phyloP scores from a whole-genome alignment of 1,140 invertebrate species.

The Bombus picipes region DNA sequence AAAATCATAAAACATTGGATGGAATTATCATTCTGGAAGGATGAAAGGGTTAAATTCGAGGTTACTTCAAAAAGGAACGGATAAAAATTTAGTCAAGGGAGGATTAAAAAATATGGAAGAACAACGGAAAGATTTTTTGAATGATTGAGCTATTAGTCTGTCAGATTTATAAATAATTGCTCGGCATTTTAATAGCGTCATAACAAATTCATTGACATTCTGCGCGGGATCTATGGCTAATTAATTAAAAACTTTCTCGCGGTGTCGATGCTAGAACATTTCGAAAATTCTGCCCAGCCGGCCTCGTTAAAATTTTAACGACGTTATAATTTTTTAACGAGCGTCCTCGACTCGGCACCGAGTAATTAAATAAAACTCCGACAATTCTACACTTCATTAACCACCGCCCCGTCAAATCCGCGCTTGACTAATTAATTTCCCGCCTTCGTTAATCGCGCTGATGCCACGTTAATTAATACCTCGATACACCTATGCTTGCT shows the following conservation, averaged over 20 bases:
- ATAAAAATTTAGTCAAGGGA: not conserved
- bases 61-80: rapidly evolving
- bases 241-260: slow-evolving; percentile 20
- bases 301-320: slow-evolving; percentile 17
- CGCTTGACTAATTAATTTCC: slow-evolving; percentile 29
- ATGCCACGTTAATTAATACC: slow-evolving; percentile 8
- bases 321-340: slow-evolving; percentile 21
- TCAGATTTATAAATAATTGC: not conserved
- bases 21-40: too few species aligned
- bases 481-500: not conserved
- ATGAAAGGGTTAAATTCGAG: not conserved
- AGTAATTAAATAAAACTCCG: slow-evolving; percentile 26
- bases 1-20: not conserved
- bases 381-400: slow-evolving; percentile 29
- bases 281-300: not conserved
- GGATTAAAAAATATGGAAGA: not conserved
- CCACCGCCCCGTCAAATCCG: slow-evolving; percentile 3
- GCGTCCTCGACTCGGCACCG: not conserved
- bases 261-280: not conserved
- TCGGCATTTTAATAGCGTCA: not conserved
- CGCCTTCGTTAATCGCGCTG: slow-evolving; percentile 15
- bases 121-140: not conserved
- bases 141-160: not conserved
- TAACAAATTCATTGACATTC: not conserved
- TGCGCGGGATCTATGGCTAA: not conserved